Evolutionary conservation across 2,888 invertebrate genomes (phyloP), one percentile per base, ranked within the genome.

Genomic region (Fissipunctia ypsillon): DNA sequence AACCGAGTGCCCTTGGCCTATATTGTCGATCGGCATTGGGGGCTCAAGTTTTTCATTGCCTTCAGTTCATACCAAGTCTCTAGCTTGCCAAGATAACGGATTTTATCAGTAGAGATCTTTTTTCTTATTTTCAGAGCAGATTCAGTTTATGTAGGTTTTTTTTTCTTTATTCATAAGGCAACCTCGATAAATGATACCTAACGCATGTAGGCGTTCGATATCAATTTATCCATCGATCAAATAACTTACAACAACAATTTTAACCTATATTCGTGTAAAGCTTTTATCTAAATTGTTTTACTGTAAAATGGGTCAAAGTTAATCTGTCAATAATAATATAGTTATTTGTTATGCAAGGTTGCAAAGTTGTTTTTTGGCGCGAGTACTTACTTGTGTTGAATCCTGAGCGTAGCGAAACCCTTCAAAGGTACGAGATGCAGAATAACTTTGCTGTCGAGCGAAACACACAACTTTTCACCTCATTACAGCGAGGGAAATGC

Each of bases 261-360:
- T 65, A 69, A 59, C 61, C 54, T 52, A 45, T 70, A 56, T 71
- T 48, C 52, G 22, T 56, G 64, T 56, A 45, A 77, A 81, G 77
- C 84, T 86, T 71, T 84, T 81, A 84, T 64, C 74, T 59, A 81
- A 77, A 86, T 84, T 84, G 70, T 61, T 75, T 81, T 73, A 67
- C 10, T 14, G 25, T 16, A 52, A 77, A 81, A 52, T 70, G 59
- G 71, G 73, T 77, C 70, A 67, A 65, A 57, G 64, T 60, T 81
- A 76, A 80, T 52, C 43, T 70, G 69, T 73, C 57, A 69, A 67
- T 80, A 59, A 71, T 63, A n/a, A n/a, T n/a, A n/a, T n/a, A n/a
- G n/a, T n/a, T n/a, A n/a, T n/a, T n/a, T n/a, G n/a, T n/a, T n/a
- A n/a, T n/a, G n/a, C n/a, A n/a, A n/a, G n/a, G n/a, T n/a, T n/a